A percentile compares a stretch with the other conserved stretches of the same genome.
These are phyloP conservation scores for Hydrophis major DNA, from an alignment of 2,797 vertebrate genomes.

Conservation along the genomic window DNA sequence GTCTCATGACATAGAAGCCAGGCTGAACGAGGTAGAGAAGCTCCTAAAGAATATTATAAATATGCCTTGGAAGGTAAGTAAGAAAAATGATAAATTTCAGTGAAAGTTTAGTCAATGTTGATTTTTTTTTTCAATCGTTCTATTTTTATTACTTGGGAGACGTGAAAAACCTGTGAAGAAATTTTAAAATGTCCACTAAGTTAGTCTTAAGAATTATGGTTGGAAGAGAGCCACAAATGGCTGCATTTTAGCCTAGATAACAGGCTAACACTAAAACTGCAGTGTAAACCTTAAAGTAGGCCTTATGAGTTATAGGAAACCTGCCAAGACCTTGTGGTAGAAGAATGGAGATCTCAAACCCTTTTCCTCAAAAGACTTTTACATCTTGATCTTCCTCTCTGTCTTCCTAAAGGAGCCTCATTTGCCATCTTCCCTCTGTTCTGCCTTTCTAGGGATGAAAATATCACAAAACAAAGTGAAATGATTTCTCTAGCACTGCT, in stretches of 20 bases:
- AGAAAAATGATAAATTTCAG: neutral
- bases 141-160: conserved; percentile 17
- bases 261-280: neutral
- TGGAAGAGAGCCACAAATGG: neutral
- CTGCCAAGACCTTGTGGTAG: neutral
- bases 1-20: conserved; percentile 88
- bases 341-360: neutral
- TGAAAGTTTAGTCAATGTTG: neutral
- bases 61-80: conserved; percentile 90
- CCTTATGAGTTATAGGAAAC: neutral
- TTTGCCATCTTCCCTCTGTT: neutral
- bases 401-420: neutral
- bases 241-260: neutral
- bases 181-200: neutral
- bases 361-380: neutral
- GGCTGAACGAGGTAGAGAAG: conserved; percentile 92
- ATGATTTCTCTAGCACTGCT: neutral
- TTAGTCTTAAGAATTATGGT: neutral
- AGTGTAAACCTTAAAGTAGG: neutral
- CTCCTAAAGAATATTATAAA: conserved; percentile 89
- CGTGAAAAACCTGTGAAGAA: neutral
- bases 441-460: neutral
- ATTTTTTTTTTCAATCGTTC: neutral
- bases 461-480: neutral
- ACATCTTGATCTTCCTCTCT: neutral